These are phyloP conservation scores for Empidonax traillii DNA, from an alignment of 2,113 vertebrate genomes.

Conservation along the genomic window DNA sequence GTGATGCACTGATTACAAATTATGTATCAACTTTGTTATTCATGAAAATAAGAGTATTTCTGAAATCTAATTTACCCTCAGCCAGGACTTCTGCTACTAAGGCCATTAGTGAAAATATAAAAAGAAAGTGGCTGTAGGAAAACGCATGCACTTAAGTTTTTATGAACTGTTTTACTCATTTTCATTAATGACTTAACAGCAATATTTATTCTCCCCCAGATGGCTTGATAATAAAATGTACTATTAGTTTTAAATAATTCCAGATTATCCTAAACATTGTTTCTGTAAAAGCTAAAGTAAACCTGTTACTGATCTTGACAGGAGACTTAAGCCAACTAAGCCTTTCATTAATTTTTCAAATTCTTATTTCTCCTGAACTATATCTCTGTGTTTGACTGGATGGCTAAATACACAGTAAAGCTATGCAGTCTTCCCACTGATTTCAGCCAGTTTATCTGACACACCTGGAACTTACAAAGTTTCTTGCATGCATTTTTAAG, in stretches of 20 bases:
- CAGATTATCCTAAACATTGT: neutral
- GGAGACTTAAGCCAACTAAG: neutral
- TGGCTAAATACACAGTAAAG: neutral
- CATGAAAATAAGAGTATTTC: neutral
- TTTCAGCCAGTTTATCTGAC: neutral
- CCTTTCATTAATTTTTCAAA: neutral
- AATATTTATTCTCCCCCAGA: neutral
- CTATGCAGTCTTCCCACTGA: neutral
- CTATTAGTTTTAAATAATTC: neutral
- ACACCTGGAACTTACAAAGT: neutral
- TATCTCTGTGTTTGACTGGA: neutral
- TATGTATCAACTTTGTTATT: neutral
- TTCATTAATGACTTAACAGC: neutral
- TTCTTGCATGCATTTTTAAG: neutral
- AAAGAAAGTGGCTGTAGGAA: neutral
- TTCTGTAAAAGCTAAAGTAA: neutral
- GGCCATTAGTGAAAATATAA: neutral
- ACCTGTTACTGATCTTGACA: neutral
- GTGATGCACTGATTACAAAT: neutral
- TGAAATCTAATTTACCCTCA: neutral
- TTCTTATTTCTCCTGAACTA: neutral
- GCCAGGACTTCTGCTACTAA: neutral
- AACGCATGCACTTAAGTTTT: neutral
- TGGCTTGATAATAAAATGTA: neutral
- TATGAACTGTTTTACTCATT: constrained; percentile 1